These are phyloP conservation scores for Balanococcus diminutus DNA, from an alignment of 2,888 invertebrate genomes.

Conservation along the genomic window DNA sequence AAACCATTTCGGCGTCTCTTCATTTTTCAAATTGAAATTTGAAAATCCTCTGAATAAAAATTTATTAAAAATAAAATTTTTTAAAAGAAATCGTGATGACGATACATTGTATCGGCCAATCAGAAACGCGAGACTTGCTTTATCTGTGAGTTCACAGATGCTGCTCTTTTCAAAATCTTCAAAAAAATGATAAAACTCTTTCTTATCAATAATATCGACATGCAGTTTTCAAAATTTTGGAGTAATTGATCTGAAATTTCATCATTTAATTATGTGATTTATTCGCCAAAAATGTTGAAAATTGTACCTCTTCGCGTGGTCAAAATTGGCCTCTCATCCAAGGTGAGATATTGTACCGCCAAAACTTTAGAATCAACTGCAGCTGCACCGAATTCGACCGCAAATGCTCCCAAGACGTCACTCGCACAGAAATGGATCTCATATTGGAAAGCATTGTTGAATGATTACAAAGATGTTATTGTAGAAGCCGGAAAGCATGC, in stretches of 20 bases:
- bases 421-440: constrained; percentile 19
- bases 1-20: no score
- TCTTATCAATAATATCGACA: no score
- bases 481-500: constrained; percentile 9
- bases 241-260: background rate
- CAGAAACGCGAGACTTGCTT: no score
- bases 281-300: background rate
- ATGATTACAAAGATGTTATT: constrained; percentile 48
- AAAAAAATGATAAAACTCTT: no score
- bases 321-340: background rate
- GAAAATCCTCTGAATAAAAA: no score
- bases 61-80: no score
- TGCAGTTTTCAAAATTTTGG: no score
- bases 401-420: constrained; percentile 14
- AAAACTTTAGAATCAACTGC: background rate
- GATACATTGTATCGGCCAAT: no score
- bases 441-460: constrained; percentile 39
- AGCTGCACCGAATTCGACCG: background rate
- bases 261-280: background rate
- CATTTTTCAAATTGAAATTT: no score
- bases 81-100: no score
- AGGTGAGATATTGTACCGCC: background rate
- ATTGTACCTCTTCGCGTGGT: background rate
- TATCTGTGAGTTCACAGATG: no score
- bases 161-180: no score